A percentile compares a stretch with the other conserved stretches of the same genome.
These are phyloP conservation scores for Pao palembangensis DNA, from an alignment of 2,113 vertebrate species.

Conservation along the genomic window DNA sequence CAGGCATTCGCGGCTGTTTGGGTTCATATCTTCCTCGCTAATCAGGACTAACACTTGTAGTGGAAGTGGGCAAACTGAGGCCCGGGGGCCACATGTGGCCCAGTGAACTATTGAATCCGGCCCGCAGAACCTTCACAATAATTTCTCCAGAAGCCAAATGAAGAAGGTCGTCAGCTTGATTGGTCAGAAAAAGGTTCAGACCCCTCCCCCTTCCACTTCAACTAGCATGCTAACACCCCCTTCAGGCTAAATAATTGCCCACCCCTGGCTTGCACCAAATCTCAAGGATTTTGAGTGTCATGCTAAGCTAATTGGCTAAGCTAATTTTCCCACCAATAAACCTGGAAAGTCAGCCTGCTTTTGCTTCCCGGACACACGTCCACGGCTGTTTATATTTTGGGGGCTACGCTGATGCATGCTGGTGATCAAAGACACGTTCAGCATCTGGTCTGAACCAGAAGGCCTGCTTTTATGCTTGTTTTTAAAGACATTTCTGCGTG, in stretches of 20 bases:
- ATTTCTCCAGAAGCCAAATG: too few relatives aligned
- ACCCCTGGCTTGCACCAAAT: not conserved
- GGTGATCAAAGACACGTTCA: slow-evolving; percentile 37
- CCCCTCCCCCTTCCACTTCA: too few relatives aligned
- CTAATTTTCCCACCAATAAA: slow-evolving; percentile 10
- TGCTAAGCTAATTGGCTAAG: not conserved
- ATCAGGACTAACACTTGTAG: not conserved
- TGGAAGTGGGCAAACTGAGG: too few relatives aligned
- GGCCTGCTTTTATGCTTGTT: slow-evolving; percentile 6
- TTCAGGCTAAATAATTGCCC: too few relatives aligned
- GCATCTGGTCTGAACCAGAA: slow-evolving; percentile 26
- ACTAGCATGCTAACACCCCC: too few relatives aligned
- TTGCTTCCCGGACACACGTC: slow-evolving; percentile 22
- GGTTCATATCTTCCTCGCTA: not conserved
- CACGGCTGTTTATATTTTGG: slow-evolving; percentile 28
- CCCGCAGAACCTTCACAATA: too few relatives aligned
- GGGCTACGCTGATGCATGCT: slow-evolving; percentile 29
- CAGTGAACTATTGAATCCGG: too few relatives aligned
- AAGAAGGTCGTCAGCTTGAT: too few relatives aligned
- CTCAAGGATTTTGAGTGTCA: not conserved
- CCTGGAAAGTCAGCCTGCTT: slow-evolving; percentile 1
- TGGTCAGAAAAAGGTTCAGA: too few relatives aligned
- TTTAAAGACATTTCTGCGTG: not conserved
- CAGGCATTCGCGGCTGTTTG: not conserved
- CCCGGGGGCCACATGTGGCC: too few relatives aligned